These are phyloP conservation scores for Sturnira hondurensis DNA, from an alignment of 2,113 vertebrate species.

Conservation along the genomic window DNA sequence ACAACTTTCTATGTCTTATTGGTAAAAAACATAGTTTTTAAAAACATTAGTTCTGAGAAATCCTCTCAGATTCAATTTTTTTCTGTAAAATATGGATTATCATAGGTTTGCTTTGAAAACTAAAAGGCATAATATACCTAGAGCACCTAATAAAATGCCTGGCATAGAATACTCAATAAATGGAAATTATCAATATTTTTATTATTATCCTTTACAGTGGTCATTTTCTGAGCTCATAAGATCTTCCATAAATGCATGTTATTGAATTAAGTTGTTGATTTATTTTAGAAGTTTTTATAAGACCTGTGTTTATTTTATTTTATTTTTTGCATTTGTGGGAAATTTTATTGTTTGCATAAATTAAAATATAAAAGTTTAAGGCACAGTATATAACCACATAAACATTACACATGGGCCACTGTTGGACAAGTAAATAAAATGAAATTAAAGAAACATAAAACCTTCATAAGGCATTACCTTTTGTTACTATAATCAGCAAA, in stretches of 20 bases:
- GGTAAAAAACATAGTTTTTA: neutral
- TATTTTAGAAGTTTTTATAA: neutral
- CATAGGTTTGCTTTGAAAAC: neutral
- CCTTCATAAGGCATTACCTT: neutral
- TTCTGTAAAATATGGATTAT: neutral
- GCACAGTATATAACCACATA: neutral
- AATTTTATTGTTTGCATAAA: neutral
- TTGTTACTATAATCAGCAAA: neutral
- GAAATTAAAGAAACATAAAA: conserved; percentile 35
- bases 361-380: neutral
- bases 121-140: neutral
- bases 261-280: neutral
- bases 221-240: neutral
- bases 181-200: neutral
- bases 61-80: neutral
- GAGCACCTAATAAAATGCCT: neutral
- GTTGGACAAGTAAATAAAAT: conserved; percentile 13
- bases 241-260: neutral
- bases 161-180: neutral
- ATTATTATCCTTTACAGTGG: neutral
- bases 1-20: neutral
- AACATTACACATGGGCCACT: neutral
- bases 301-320: neutral
- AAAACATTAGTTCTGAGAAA: neutral
- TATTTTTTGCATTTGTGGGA: neutral